Evolutionary conservation across 2,888 invertebrate species (phyloP).

Genomic region (Camptogramma bilineatum): DNA sequence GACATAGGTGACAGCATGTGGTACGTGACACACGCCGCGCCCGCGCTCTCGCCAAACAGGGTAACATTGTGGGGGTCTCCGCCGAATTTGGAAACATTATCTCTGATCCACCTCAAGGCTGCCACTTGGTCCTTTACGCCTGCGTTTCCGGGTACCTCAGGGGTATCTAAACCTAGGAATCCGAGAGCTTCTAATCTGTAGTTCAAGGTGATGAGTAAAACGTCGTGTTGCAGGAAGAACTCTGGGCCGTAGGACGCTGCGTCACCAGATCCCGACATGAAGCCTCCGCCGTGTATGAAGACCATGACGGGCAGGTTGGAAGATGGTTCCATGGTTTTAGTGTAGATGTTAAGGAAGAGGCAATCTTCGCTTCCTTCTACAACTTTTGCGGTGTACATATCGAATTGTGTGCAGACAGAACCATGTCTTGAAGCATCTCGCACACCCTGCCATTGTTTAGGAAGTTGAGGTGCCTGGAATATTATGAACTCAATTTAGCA

Average conservation of each 20-base stretch:
- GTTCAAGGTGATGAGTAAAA: conserved; percentile 63
- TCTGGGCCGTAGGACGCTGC: conserved; percentile 58
- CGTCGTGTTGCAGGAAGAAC: conserved; percentile 56
- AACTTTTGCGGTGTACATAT: conserved; percentile 46
- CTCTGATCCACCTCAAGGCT: conserved; percentile 72
- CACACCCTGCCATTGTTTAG: conserved; percentile 57
- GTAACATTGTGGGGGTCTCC: conserved; percentile 74
- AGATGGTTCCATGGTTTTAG: conserved; percentile 48
- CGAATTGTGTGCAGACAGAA: conserved; percentile 53
- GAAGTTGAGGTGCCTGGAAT: conserved; percentile 58
- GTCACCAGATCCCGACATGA: conserved; percentile 57
- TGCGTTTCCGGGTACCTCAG: conserved; percentile 75
- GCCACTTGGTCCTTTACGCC: conserved; percentile 75
- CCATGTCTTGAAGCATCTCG: conserved; percentile 56
- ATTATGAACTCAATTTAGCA: too few relatives aligned
- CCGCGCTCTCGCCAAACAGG: conserved; percentile 75
- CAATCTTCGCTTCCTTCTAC: conserved; percentile 61
- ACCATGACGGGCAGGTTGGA: conserved; percentile 60
- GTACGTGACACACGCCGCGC: conserved; percentile 53
- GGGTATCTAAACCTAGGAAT: conserved; percentile 69
- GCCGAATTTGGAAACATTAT: conserved; percentile 74
- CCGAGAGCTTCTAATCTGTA: conserved; percentile 71
- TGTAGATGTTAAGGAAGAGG: conserved; percentile 62
- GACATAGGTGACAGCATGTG: conserved; percentile 27
- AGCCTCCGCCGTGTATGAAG: conserved; percentile 64